These are phyloP conservation scores for Pristis pectinata DNA, from an alignment of 2,797 vertebrate genomes.

Conservation along the genomic window DNA sequence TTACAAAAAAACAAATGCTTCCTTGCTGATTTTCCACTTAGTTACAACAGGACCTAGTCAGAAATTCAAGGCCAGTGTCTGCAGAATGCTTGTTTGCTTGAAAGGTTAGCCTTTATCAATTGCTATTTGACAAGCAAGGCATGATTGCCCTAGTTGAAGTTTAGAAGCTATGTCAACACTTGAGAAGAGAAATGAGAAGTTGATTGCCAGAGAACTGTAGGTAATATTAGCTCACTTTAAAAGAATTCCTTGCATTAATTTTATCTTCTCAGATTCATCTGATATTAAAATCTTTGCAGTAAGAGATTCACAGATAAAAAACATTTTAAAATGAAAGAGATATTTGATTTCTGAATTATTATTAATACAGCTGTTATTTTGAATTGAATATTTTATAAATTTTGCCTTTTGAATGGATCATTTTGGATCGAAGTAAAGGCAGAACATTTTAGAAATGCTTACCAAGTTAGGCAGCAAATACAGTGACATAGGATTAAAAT, in stretches of 20 bases:
- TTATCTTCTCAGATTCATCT: neutral
- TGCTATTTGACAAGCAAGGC: conserved; percentile 36
- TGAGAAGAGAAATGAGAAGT: conserved; percentile 37
- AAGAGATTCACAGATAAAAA: neutral
- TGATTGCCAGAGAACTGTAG: neutral
- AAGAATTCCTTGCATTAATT: neutral
- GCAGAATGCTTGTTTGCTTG: conserved; percentile 3
- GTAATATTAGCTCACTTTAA: neutral
- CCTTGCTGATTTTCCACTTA: neutral
- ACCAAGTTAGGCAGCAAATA: too few species aligned
- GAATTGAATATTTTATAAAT: neutral
- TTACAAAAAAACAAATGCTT: neutral
- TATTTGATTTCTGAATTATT: conserved; percentile 1
- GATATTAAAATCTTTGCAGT: neutral
- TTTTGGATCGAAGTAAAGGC: neutral
- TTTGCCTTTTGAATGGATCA: neutral
- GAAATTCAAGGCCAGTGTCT: conserved; percentile 40
- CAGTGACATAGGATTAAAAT: too few species aligned
- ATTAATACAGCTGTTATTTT: neutral
- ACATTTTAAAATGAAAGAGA: neutral
- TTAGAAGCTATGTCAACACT: conserved; percentile 44
- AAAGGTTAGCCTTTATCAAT: conserved; percentile 39
- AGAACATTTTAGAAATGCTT: too few species aligned
- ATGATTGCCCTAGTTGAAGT: conserved; percentile 40
- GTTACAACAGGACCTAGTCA: neutral